Evolutionary conservation across 1,140 invertebrate species (phyloP), one percentile per base, ranked within the genome.

Genomic region (Zaprionus inermis): DNA sequence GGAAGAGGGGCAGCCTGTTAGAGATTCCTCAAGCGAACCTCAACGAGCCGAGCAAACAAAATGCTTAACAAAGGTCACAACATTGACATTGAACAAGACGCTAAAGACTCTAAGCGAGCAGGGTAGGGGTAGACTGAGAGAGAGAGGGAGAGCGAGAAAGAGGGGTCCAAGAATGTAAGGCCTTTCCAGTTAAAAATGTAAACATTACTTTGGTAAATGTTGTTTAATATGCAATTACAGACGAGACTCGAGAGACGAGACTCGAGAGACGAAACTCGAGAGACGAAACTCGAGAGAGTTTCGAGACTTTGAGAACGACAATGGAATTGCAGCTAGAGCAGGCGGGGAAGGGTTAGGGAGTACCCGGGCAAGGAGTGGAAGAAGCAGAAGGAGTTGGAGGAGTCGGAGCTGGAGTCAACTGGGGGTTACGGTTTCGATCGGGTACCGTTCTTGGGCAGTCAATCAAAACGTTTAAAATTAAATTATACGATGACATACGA

Each of bases 31-130:
- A 68, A 59, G 44, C 51, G 18, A 60, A 64, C 60, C 16, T 32
- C n/a, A 55, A 18, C 41, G 63, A 67, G 36, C 46, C 68, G 55
- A 66, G 79, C 79, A 83, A 86, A 83, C 70, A 83, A 89, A 89
- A 83, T 89, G 80, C 80, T 75, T 89, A 89, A 89, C 83, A 88
- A 88, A 88, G 83, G 83, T 88, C 83, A 88, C 83, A 88, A 80
- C 83, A 88, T 88, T 88, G 83, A 88, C 83, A 86, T 86, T 86
- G 83, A 86, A 78, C 73, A 78, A 74, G 79, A 74, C 68, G 59
- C 34, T 46, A 65, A 72, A 58, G 68, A 46, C 63, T 12, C 63
- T 10, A 52, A 67, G 55, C 36, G 56, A 20, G 36, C 44, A 36
- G 18, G 14, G 41, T 4, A 28, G 24, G 9, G 12, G 5, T 24